Conservation (phyloP, 2,797 vertebrate species). For the Enteromius paludinosus region DNA sequence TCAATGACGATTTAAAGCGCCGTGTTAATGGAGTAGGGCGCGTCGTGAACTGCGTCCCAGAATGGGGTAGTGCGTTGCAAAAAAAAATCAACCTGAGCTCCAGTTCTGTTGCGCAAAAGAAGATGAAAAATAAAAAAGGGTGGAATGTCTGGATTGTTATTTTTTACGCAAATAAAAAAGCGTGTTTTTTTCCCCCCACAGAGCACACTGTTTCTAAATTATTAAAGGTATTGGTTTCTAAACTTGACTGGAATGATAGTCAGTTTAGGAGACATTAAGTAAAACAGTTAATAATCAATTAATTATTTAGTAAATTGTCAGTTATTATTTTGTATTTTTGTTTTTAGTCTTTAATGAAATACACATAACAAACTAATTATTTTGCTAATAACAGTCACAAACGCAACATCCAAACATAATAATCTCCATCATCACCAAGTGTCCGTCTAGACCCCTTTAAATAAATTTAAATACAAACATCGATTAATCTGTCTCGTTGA, state of each 20-base stretch:
- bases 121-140: not conserved
- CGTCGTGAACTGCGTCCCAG: conserved; percentile 65
- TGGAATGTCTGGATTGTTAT: not conserved
- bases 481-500: conserved; percentile 68
- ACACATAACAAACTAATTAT: not conserved
- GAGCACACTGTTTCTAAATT: not conserved
- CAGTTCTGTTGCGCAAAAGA: not conserved
- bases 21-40: conserved; percentile 50
- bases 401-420: not conserved
- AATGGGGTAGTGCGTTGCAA: conserved; percentile 21
- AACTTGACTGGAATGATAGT: not conserved
- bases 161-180: not conserved
- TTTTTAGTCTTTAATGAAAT: not conserved
- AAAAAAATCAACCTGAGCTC: not conserved
- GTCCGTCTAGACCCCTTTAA: conserved; percentile 50
- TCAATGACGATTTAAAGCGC: conserved; percentile 80
- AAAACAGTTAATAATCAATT: not conserved
- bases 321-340: too few species aligned
- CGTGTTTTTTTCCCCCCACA: too few species aligned
- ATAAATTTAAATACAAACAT: conserved; percentile 76
- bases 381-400: not conserved
- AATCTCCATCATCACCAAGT: conserved; percentile 29
- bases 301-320: not conserved
- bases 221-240: not conserved
- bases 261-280: not conserved